Evolutionary conservation across 1,140 invertebrate species (phyloP).

Genomic region (Drosophila guanche): DNA sequence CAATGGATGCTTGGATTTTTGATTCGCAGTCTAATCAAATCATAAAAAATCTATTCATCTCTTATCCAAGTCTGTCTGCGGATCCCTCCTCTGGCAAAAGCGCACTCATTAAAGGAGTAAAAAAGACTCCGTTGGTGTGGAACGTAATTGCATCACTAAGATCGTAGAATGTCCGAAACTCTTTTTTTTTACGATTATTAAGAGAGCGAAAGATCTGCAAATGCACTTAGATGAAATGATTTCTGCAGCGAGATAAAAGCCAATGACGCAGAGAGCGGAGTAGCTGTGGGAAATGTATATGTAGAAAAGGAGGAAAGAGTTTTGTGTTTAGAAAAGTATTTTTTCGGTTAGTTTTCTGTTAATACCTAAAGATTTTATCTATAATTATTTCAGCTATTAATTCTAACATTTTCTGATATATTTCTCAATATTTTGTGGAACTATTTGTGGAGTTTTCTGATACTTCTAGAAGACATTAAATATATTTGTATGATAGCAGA

Average conservation of each 20-base stretch:
- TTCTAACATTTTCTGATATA: too few species aligned
- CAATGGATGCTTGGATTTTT: conserved; percentile 7
- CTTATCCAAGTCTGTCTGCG: conserved; percentile 18
- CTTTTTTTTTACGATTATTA: conserved; percentile 39
- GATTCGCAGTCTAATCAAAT: conserved; percentile 38
- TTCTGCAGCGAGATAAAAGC: conserved; percentile 7
- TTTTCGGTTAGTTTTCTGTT: too few species aligned
- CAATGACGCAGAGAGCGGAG: neutral
- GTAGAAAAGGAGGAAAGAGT: neutral
- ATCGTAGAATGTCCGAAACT: conserved; percentile 29
- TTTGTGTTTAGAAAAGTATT: too few species aligned
- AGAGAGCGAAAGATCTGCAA: conserved; percentile 21
- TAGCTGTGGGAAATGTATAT: neutral
- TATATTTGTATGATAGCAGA: too few species aligned
- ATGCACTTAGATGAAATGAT: conserved; percentile 35
- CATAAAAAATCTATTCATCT: conserved; percentile 39
- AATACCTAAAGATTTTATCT: too few species aligned
- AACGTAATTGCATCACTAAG: conserved; percentile 36
- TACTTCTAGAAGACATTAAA: too few species aligned
- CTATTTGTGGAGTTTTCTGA: too few species aligned
- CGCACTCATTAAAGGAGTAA: conserved; percentile 23
- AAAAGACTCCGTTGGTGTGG: neutral
- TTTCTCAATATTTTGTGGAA: too few species aligned
- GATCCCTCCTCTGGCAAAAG: conserved; percentile 7
- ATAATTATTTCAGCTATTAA: too few species aligned